Base-by-base conservation (phyloP, 1,140 invertebrate genomes). In the Aphis craccivora region DNA sequence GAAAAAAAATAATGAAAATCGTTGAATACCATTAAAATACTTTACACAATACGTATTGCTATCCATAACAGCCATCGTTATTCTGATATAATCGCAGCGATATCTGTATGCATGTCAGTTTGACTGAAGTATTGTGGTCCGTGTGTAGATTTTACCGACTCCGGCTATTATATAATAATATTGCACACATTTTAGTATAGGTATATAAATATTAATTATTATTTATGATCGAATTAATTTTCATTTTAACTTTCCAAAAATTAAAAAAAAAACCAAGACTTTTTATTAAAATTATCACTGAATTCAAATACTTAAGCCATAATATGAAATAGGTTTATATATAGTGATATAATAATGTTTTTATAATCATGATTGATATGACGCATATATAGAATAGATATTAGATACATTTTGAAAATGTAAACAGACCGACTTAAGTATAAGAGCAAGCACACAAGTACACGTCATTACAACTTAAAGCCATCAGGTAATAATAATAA, bases 21-120 rank as follows among this genome's bases (percentile, higher is more conserved):
- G 2, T 76, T 18, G 30, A 60, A n/a, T n/a, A n/a, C 30, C 14
- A 45, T n/a, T 30, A n/a, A 86, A n/a, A 86, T 86, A 11, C 43
- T 86, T 30, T 86, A 86, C 84, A 48, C 43, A 43, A 30, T 86
- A 20, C 30, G n/a, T n/a, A n/a, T n/a, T 67, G 14, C 14, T 76
- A 22, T 5, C 60, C 14, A 40, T 40, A 76, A 76, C 60, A 76
- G n/a, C 83, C 22, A n/a, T n/a, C 43, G 30, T 86, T 5, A 23
- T 45, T 14, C 22, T 51, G 86, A 51, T 51, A 51, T 51, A 51
- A 88, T 88, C 86, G 8, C 22, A 51, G 20, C 20, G n/a, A 53
- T 89, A 89, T 89, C 30, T 53, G 87, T 89, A 89, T 89, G 87
- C 48, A 35, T 23, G 87, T 35, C 48, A 37, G 45, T 88, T 7